Base-by-base conservation (phyloP, 1,140 invertebrate genomes). In the Neodiprion fabricii region DNA sequence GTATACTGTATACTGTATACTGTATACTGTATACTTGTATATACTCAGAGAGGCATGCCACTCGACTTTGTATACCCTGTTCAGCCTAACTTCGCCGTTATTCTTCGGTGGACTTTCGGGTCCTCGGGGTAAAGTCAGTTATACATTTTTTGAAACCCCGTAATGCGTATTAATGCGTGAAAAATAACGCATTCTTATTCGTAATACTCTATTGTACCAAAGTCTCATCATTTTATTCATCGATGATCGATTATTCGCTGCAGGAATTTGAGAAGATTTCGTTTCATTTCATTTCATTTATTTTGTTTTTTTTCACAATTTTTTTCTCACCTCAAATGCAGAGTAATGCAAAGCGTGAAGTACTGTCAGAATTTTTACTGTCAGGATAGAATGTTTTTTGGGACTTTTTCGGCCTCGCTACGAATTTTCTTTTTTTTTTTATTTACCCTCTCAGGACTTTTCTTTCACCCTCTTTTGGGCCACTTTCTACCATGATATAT, bases 81-180 rank as follows among this genome's bases (percentile, higher is more conserved):
- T 79, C 76, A 75, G 72, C 71, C 74, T 79, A 80, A 79, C 78
- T 78, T 75, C 73, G 68, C 72, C 74, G 73, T 74, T 75, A 73
- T 74, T 76, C 72, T 79, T 75, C 21, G 28, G 72, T 74, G 61
- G 74, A 72, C 72, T 71, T 75, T 67, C 73, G 71, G 76, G 74
- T 53, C 48, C 72, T 72, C 71, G 12, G 48, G 40, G 21, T 48
- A 72, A 14, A 73, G 70, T 76, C n/a, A 47, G 23, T 48, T 48
- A 73, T 65, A 48, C 17, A 17, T 5, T 73, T 61, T 49, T 40
- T 71, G 61, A 66, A 70, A 74, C 53, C 71, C 67, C 49, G 40
- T 17, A 50, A 47, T 73, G 69, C 61, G 67, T 66, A 21, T 17
- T 67, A 68, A 68, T 53, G 61, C 21, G 40, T 47, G 53, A 71